Evolutionary conservation across 2,797 vertebrate species (phyloP).

Genomic region (Nothura maculosa): DNA sequence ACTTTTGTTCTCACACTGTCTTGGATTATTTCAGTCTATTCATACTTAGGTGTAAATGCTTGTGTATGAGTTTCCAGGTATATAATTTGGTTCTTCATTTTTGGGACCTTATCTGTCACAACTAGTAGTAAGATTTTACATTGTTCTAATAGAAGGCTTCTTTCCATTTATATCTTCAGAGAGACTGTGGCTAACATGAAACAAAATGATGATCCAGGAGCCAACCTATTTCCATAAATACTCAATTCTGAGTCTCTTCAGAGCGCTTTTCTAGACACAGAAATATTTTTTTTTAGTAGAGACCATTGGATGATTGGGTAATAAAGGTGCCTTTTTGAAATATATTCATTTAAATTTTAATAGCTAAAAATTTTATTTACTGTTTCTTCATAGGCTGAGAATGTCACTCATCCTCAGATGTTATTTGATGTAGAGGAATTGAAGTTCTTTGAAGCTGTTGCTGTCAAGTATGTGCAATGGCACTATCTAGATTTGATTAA

Average conservation of each 20-base stretch:
- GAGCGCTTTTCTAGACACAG: conserved; percentile 27
- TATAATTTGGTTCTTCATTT: conserved; percentile 44
- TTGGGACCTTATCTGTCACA: conserved; percentile 22
- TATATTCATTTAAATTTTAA: conserved; percentile 66
- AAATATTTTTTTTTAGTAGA: conserved; percentile 48
- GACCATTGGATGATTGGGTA: conserved; percentile 51
- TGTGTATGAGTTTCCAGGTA: background rate
- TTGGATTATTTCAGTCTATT: background rate
- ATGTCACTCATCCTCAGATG: conserved; percentile 29
- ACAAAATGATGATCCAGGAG: conserved; percentile 54
- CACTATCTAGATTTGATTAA: conserved; percentile 59
- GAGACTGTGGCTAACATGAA: conserved; percentile 12
- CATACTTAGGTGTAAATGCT: background rate
- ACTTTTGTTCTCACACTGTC: background rate
- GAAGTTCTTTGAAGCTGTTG: conserved; percentile 69
- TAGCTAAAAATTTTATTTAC: conserved; percentile 56
- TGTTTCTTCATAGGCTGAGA: conserved; percentile 49
- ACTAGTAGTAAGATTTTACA: background rate
- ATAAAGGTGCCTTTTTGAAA: conserved; percentile 49
- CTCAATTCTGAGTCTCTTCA: conserved; percentile 38
- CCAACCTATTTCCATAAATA: conserved; percentile 65
- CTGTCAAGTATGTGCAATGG: conserved; percentile 50
- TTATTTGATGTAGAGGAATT: conserved; percentile 66
- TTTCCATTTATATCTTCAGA: conserved; percentile 56
- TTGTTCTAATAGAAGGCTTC: background rate